Evolutionary conservation across 2,888 invertebrate species (phyloP), one percentile per base, ranked within the genome.

Genomic region (Pycnomerus fuliginosus): DNA sequence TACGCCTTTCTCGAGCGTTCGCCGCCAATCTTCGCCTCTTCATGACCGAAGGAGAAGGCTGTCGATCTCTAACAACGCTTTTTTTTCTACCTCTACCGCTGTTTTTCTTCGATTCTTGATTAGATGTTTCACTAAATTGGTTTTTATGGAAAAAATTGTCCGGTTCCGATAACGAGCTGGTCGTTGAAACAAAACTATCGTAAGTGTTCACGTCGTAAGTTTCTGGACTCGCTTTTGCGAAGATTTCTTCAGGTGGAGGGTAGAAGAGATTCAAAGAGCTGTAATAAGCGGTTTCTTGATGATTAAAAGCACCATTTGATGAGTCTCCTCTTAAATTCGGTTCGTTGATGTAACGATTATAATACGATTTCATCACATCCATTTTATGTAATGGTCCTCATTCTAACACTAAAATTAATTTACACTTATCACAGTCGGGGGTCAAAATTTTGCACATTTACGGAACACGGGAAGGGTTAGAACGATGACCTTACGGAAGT

Each of bases 1-100:
- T 68, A 44, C 84, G 71, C 46, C 87, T 68, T 67, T 87, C 87
- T 11, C 86, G 68, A 1, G 85, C 85, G 68, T 86, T 86, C 1
- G 86, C 86, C 5, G 85, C 85, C 29, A 84, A 61, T 44, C 86
- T 68, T 38, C 85, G 67, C 54, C 76, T 79, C 60, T 77, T 75
- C 63, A 82, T 67, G n/a, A 83, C 75, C 25, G 76, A 74, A 3
- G 70, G 69, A 1, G 70, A 71, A 2, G 68, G 57, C 2, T 67
- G 64, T 10, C 64, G 55, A 16, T 69, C 69, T 28, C 55, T 46
- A 24, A 63, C 44, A 8, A 61, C 53, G 10, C 48, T 50, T 34
- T 58, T 61, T 50, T 57, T 65, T 42, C 64, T 56, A 13, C 58
- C 49, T 25, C 53, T 24, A 12, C 23, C 32, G 17, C 16, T 38